Evolutionary conservation across 1,140 invertebrate genomes (phyloP), one percentile per base, ranked within the genome.

Genomic region (Meloidogyne hapla): DNA sequence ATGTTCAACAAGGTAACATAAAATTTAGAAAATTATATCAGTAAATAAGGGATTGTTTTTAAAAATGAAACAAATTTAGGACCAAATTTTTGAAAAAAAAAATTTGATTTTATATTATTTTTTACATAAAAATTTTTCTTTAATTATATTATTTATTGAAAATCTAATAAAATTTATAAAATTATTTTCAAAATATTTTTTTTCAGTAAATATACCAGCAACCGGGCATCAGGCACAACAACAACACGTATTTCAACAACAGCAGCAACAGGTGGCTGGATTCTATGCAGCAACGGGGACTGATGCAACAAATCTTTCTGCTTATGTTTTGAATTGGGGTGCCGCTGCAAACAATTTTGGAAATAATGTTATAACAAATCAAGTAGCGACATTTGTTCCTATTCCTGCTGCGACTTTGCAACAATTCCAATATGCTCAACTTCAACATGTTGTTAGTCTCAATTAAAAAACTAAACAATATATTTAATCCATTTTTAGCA

Each of bases 331-430:
- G 15, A 48, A 48, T 48, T 48, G 45, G 45, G 45, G 45, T 18
- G 45, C 45, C 2, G 1, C 45, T 48, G 45, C 45, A n/a, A n/a
- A n/a, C n/a, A n/a, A n/a, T n/a, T n/a, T n/a, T 48, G 45, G 45
- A 5, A 48, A 48, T 18, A 48, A 48, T 48, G 15, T 48, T 48
- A 18, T 48, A 15, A 18, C 45, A 18, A 48, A 33, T 56, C 70
- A 63, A 25, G 9, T 72, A 15, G 12, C 69, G 6, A n/a, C 33
- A n/a, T 71, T 71, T 23, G 18, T 72, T 33, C 70, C 40, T 13
- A 10, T 72, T 26, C 70, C 70, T 18, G 18, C 70, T 23, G n/a
- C 21, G 1, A 26, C 56, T n/a, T 38, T 63, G 15, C 45, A 48
- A 4, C 70, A 63, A 63, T 56, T 72, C 6, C 70, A 33, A 5